phyloP scores from a whole-genome alignment of 1,140 invertebrate genomes.

The Aphelenchoides avenae region DNA sequence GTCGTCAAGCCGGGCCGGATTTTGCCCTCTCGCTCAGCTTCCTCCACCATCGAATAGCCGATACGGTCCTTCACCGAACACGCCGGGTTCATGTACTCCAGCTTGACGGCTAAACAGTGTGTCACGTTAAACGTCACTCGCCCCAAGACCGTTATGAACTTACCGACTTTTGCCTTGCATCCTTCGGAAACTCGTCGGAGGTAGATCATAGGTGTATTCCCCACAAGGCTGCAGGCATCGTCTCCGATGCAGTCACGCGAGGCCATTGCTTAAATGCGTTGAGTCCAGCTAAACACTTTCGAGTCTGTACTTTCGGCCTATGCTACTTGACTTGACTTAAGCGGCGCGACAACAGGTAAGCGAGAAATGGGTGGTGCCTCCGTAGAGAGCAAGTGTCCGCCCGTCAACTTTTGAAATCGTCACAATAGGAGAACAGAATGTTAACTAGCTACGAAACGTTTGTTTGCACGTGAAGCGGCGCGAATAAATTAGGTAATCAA shows the following conservation, averaged over 20 bases:
- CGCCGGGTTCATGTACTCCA: slow-evolving; percentile 56
- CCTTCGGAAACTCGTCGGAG: slow-evolving; percentile 47
- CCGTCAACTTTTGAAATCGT: too few relatives aligned
- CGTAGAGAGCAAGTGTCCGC: too few relatives aligned
- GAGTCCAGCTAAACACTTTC: slow-evolving; percentile 1
- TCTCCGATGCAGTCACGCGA: slow-evolving; percentile 40
- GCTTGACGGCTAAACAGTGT: slow-evolving; percentile 44
- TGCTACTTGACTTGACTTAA: too few relatives aligned
- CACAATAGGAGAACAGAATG: too few relatives aligned
- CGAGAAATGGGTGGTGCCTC: too few relatives aligned
- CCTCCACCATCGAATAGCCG: slow-evolving; percentile 54
- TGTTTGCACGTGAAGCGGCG: too few relatives aligned
- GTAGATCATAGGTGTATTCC: slow-evolving; percentile 58
- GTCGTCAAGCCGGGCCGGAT: slow-evolving; percentile 59
- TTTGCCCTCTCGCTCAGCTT: slow-evolving; percentile 59
- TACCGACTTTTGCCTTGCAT: slow-evolving; percentile 45
- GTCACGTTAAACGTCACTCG: neutral
- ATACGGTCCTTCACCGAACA: slow-evolving; percentile 57
- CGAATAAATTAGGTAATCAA: too few relatives aligned
- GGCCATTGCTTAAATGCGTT: slow-evolving; percentile 33
- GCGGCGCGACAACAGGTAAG: too few relatives aligned
- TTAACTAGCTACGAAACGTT: too few relatives aligned
- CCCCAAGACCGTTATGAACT: slow-evolving; percentile 4
- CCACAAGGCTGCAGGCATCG: slow-evolving; percentile 46
- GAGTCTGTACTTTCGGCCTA: neutral